phyloP scores from a whole-genome alignment of 2,888 invertebrate genomes.

The Cephonodes hylas region DNA sequence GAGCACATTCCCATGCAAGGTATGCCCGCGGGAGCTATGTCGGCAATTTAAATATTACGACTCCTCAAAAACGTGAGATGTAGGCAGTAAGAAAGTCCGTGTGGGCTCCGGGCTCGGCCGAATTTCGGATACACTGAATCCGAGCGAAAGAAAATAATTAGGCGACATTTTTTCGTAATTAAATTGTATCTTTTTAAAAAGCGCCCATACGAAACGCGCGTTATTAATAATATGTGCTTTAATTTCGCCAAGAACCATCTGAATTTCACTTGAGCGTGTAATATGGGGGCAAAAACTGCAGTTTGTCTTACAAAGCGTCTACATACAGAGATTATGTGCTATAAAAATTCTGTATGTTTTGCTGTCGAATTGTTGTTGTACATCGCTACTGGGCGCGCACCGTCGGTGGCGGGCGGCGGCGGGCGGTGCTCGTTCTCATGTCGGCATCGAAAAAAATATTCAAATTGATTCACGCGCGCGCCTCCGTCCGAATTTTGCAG shows the following conservation, averaged over 20 bases:
- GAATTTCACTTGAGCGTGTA: conserved; percentile 57
- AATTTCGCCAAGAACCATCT: conserved; percentile 51
- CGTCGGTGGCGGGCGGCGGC: conserved; percentile 30
- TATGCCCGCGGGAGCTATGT: conserved; percentile 78
- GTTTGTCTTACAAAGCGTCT: conserved; percentile 44
- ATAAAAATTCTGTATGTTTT: conserved; percentile 65
- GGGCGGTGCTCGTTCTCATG: conserved; percentile 66
- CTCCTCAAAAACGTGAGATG: conserved; percentile 80
- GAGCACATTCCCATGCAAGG: conserved; percentile 77
- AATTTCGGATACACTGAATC: conserved; percentile 69
- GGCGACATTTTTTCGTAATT: conserved; percentile 73
- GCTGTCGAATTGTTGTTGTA: conserved; percentile 30
- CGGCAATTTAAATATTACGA: conserved; percentile 80
- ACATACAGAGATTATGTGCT: conserved; percentile 65
- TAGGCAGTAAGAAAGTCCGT: conserved; percentile 73
- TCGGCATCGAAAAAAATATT: conserved; percentile 74
- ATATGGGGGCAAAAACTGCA: conserved; percentile 49
- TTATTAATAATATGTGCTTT: conserved; percentile 69
- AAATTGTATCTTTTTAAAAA: conserved; percentile 67
- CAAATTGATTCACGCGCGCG: conserved; percentile 79
- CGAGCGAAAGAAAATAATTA: conserved; percentile 63
- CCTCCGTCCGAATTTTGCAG: conserved; percentile 77
- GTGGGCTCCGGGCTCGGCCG: conserved; percentile 64
- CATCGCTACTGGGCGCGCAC: conserved; percentile 36
- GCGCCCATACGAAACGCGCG: conserved; percentile 40